Conservation (phyloP, 23 tunicate genomes). For the Halocynthia aurantium region DNA sequence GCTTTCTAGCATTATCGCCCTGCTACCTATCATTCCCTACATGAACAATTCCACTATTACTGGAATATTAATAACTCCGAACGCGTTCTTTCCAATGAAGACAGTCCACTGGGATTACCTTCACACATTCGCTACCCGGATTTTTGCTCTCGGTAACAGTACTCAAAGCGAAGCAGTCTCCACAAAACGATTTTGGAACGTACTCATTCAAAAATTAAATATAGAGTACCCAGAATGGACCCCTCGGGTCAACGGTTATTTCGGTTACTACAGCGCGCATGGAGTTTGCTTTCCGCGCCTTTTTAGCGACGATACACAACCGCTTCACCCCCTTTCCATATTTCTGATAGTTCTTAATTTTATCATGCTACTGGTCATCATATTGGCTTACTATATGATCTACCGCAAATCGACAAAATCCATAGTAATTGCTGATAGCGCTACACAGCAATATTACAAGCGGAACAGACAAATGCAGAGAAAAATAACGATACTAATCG, state of each 20-base stretch:
- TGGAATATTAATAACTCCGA: constrained; percentile 1
- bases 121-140: constrained; percentile 15
- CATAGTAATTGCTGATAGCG: background rate
- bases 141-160: constrained; percentile 3
- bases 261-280: constrained; percentile 40
- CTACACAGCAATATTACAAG: no score
- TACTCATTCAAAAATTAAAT: background rate
- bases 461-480: background rate
- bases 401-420: background rate
- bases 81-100: constrained; percentile 22
- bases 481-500: constrained; percentile 3
- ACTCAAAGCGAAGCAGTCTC: background rate
- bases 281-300: constrained; percentile 42
- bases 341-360: constrained; percentile 5
- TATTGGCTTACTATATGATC: background rate
- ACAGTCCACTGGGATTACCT: constrained; percentile 11
- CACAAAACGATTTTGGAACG: background rate
- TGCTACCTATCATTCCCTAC: constrained; percentile 18
- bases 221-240: background rate
- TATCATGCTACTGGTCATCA: background rate
- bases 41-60: constrained; percentile 20
- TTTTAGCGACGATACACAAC: background rate
- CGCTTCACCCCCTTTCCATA: constrained; percentile 1
- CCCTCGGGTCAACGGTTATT: background rate
- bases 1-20: constrained; percentile 12